phyloP scores from a whole-genome alignment of 2,113 vertebrate genomes.

The Donacobius atricapilla region DNA sequence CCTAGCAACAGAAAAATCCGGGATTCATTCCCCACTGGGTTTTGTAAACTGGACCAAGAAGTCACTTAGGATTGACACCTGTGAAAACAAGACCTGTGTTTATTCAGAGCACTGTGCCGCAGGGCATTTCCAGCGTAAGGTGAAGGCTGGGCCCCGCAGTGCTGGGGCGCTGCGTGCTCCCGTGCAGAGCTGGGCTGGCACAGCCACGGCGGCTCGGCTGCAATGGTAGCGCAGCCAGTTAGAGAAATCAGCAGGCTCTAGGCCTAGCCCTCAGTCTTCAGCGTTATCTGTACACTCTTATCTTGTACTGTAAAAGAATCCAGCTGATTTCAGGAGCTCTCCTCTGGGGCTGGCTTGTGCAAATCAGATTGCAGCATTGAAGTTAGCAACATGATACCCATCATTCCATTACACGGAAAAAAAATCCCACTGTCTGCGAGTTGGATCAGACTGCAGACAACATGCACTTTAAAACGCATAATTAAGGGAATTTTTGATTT shows the following conservation, averaged over 20 bases:
- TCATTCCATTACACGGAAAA: neutral
- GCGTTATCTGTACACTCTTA: neutral
- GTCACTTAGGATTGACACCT: neutral
- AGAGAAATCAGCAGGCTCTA: neutral
- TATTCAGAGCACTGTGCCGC: neutral
- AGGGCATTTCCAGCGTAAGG: neutral
- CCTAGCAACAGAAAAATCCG: neutral
- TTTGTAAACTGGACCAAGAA: neutral
- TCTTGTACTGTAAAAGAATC: conserved; percentile 9
- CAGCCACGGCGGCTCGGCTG: neutral
- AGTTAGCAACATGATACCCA: conserved; percentile 18
- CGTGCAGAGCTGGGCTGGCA: neutral
- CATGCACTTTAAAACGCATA: neutral
- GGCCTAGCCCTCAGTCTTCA: neutral
- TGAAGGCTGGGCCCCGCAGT: neutral
- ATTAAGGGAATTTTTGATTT: neutral
- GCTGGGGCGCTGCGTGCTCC: neutral
- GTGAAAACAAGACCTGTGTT: neutral
- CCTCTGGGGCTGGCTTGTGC: neutral
- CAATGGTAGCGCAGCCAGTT: neutral
- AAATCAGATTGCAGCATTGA: neutral
- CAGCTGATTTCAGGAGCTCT: conserved; percentile 29
- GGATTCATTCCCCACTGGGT: neutral
- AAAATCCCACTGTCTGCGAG: conserved; percentile 2
- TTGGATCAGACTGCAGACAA: neutral